A percentile compares a stretch with the other conserved stretches of the same genome.
Evolutionary conservation across 2,797 vertebrate species (phyloP).

Genomic region (Rhinichthys osculus): DNA sequence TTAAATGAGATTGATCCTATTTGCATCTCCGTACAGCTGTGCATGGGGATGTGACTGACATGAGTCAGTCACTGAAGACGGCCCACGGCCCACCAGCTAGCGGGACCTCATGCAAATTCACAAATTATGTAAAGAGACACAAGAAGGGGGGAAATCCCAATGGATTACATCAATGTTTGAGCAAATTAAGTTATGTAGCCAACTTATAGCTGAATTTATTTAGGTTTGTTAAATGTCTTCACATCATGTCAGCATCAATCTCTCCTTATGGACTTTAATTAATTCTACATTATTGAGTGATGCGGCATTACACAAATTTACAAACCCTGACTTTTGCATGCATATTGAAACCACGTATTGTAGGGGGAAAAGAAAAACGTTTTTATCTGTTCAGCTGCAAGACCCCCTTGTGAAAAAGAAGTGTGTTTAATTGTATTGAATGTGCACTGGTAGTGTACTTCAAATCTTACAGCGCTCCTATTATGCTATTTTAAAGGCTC

Average conservation of each 20-base stretch:
- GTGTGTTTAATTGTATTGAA: neutral
- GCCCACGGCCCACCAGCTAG: constrained; percentile 59
- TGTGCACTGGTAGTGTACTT: neutral
- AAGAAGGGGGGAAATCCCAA: constrained; percentile 36
- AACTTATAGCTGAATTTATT: neutral
- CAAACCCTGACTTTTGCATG: neutral
- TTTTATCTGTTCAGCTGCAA: neutral
- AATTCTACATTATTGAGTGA: constrained; percentile 1
- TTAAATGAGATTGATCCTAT: constrained; percentile 67
- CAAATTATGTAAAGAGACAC: constrained; percentile 45
- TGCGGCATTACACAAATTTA: neutral
- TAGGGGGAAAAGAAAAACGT: neutral
- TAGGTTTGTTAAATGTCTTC: constrained; percentile 30
- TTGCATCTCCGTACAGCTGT: constrained; percentile 65
- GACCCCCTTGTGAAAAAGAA: neutral
- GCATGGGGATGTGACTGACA: constrained; percentile 61
- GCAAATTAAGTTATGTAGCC: constrained; percentile 39
- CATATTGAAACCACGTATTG: neutral
- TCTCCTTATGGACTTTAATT: constrained; percentile 10
- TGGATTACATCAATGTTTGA: constrained; percentile 42
- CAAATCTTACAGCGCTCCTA: neutral
- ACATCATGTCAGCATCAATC: constrained; percentile 35
- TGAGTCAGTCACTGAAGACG: constrained; percentile 54
- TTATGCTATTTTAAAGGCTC: too few relatives aligned
- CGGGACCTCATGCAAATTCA: constrained; percentile 61